phyloP scores from a whole-genome alignment of 2,113 vertebrate species.

The Gorilla gorilla region DNA sequence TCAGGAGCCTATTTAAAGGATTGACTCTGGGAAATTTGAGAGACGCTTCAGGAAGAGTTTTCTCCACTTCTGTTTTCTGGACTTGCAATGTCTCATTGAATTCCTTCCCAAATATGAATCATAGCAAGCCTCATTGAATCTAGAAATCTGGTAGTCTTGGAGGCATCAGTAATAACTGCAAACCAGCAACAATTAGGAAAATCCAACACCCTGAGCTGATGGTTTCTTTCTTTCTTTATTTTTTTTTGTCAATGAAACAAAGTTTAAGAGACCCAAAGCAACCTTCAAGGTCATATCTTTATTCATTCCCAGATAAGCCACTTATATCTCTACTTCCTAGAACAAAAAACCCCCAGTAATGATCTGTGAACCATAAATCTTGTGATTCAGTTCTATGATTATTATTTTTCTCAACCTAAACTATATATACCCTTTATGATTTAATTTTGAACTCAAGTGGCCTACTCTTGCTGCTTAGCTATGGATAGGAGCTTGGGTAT shows the following conservation, averaged over 20 bases:
- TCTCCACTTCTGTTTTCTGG: neutral
- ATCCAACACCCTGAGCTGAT: neutral
- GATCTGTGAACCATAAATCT: conserved; percentile 53
- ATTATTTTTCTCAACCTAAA: conserved; percentile 65
- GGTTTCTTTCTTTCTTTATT: neutral
- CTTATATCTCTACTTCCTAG: conserved; percentile 23
- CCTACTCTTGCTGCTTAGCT: conserved; percentile 42
- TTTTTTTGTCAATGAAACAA: neutral
- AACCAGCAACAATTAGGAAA: neutral
- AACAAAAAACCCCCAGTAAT: conserved; percentile 46
- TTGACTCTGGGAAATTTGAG: neutral
- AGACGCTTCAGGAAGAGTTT: neutral
- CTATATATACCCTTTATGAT: neutral
- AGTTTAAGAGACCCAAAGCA: neutral
- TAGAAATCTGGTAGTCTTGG: neutral
- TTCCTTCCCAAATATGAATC: conserved; percentile 18
- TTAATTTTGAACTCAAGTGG: conserved; percentile 59
- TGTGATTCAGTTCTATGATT: conserved; percentile 43
- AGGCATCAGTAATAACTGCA: neutral
- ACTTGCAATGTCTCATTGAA: neutral
- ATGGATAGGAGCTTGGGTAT: conserved; percentile 12
- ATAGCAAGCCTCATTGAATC: neutral
- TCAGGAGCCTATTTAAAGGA: neutral
- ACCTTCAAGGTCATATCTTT: neutral
- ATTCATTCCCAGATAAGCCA: neutral